Conservation (phyloP, 30 jellyfish, hydroid and myxozoan genomes). For the Aurelia aurita region DNA sequence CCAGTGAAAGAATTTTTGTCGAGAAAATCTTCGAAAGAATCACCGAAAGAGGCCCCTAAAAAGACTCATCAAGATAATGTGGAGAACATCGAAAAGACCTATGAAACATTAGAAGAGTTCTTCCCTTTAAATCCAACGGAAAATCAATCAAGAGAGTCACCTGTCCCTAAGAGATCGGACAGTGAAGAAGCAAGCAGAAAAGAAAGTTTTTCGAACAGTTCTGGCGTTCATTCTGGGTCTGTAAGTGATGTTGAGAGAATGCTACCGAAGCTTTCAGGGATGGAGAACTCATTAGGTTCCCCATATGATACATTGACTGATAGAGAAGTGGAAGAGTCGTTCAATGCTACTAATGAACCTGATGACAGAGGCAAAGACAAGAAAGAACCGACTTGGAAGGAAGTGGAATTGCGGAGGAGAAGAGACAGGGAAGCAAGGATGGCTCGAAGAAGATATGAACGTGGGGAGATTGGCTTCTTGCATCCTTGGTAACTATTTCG, state of each 20-base stretch:
- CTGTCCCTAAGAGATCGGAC: constrained; percentile 13
- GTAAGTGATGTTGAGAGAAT: constrained; percentile 30
- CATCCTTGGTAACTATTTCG: constrained; percentile 71
- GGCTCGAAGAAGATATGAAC: constrained; percentile 77
- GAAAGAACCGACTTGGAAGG: constrained; percentile 88
- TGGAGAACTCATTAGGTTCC: constrained; percentile 41
- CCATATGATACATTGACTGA: constrained; percentile 78
- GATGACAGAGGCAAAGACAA: constrained; percentile 29
- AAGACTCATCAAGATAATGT: constrained; percentile 43
- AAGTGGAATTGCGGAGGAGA: constrained; percentile 82
- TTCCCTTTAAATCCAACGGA: constrained; percentile 63
- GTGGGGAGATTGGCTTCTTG: constrained; percentile 87
- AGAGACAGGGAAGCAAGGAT: constrained; percentile 67
- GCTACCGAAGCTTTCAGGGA: constrained; percentile 22
- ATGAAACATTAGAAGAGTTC: constrained; percentile 66
- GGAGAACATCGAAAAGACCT: constrained; percentile 54
- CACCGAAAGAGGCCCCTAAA: constrained; percentile 37
- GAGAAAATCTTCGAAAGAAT: constrained; percentile 52
- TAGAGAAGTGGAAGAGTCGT: constrained; percentile 87
- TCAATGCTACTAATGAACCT: constrained; percentile 51
- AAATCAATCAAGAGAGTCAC: constrained; percentile 24
- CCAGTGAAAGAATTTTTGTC: constrained; percentile 43
- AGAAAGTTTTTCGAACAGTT: constrained; percentile 4
- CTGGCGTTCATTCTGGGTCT: constrained; percentile 25
- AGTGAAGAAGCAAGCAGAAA: constrained; percentile 10